These are phyloP conservation scores for Agrilus biguttatus DNA, from an alignment of 2,888 invertebrate species.

Conservation along the genomic window DNA sequence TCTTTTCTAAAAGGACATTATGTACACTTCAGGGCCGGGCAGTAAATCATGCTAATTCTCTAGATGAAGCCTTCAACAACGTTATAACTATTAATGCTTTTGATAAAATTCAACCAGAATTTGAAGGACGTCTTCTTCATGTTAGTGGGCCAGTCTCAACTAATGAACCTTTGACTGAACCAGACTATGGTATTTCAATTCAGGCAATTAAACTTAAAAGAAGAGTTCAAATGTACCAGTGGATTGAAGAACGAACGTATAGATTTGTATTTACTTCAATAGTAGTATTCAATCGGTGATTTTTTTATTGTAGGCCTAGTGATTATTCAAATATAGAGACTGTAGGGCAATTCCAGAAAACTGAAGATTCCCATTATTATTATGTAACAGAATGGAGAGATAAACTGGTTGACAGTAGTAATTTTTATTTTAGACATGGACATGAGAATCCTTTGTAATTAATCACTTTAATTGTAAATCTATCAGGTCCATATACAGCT, in stretches of 20 bases:
- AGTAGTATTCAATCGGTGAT: background rate
- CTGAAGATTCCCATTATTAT: slow-evolving; percentile 55
- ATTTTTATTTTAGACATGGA: slow-evolving; percentile 60
- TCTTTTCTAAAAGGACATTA: slow-evolving; percentile 4
- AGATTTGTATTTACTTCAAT: slow-evolving; percentile 13
- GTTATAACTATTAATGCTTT: slow-evolving; percentile 35
- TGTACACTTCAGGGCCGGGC: slow-evolving; percentile 49
- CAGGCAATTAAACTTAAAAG: slow-evolving; percentile 72
- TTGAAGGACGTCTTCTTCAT: slow-evolving; percentile 65
- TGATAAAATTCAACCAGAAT: slow-evolving; percentile 37
- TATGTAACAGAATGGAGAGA: slow-evolving; percentile 80
- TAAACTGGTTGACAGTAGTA: slow-evolving; percentile 62
- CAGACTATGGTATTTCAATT: slow-evolving; percentile 73
- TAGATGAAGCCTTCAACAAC: slow-evolving; percentile 62
- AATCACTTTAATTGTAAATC: background rate
- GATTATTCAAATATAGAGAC: slow-evolving; percentile 17
- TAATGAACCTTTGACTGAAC: slow-evolving; percentile 71
- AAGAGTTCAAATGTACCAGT: slow-evolving; percentile 86
- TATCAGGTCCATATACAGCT: too few species aligned
- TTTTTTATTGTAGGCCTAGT: background rate
- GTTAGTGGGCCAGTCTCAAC: slow-evolving; percentile 58
- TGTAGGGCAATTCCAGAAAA: slow-evolving; percentile 29
- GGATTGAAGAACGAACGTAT: slow-evolving; percentile 68
- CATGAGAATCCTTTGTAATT: slow-evolving; percentile 73
- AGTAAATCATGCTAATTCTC: slow-evolving; percentile 60